A percentile compares a stretch with the other conserved stretches of the same genome.
Conservation (phyloP, 2,888 invertebrate species). For the Apotomis betuletana region DNA sequence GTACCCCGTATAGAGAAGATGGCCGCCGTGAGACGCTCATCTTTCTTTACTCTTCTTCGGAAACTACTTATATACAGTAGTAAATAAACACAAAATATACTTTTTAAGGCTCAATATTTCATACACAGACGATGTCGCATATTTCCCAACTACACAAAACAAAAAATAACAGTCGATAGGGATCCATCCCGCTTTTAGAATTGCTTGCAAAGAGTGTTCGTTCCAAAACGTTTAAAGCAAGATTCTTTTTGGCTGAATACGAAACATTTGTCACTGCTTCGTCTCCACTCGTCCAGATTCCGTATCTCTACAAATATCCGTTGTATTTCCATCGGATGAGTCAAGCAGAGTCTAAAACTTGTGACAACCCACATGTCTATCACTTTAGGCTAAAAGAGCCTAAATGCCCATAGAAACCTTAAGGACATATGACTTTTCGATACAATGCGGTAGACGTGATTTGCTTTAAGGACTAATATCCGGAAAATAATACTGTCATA, state of each 20-base stretch:
- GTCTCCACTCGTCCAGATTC: background rate
- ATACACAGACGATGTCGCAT: no score
- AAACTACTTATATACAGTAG: no score
- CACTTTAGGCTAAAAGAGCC: background rate
- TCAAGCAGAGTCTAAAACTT: background rate
- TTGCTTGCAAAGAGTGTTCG: no score
- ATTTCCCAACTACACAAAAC: no score
- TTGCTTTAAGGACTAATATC: constrained; percentile 12
- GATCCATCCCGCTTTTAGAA: no score
- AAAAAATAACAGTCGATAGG: no score
- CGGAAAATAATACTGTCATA: background rate
- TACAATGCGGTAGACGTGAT: background rate
- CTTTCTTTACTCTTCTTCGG: no score
- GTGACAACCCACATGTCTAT: constrained; percentile 3
- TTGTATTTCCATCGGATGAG: constrained; percentile 13
- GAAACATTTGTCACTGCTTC: background rate
- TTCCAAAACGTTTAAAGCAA: background rate
- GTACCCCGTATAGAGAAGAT: no score
- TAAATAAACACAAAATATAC: no score
- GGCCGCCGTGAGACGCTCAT: no score
- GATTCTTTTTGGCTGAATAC: background rate
- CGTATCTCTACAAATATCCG: constrained; percentile 6
- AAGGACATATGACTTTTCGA: background rate
- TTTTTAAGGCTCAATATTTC: no score
- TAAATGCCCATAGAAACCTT: background rate